Conservation (phyloP, 1,140 invertebrate genomes). For the Halyomorpha halys region DNA sequence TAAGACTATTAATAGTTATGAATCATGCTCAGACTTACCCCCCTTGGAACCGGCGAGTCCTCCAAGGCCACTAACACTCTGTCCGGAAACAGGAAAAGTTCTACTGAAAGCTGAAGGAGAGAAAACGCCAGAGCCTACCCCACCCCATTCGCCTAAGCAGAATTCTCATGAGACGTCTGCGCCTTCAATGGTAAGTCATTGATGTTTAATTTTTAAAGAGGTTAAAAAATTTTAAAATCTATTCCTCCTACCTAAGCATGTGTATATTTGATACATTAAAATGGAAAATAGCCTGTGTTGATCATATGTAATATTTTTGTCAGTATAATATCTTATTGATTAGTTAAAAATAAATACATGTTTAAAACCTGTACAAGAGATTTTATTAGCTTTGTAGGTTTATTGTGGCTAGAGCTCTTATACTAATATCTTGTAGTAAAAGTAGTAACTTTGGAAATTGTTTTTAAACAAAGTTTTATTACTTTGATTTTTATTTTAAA, state of each 20-base stretch:
- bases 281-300: too few relatives aligned
- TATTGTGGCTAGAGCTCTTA: not conserved
- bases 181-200: too few relatives aligned
- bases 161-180: not conserved
- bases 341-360: too few relatives aligned
- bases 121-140: conserved; percentile 33
- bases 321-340: too few relatives aligned
- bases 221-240: too few relatives aligned
- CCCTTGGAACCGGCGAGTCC: conserved; percentile 52
- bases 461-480: not conserved
- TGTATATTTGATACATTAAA: too few relatives aligned
- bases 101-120: conserved; percentile 56
- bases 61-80: conserved; percentile 52
- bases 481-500: not conserved
- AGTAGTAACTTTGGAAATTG: not conserved
- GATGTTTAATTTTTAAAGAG: too few relatives aligned
- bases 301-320: too few relatives aligned
- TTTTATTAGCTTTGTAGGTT: too few relatives aligned
- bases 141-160: conserved; percentile 30
- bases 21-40: conserved; percentile 38
- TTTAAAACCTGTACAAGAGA: too few relatives aligned
- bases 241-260: too few relatives aligned
- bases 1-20: not conserved
- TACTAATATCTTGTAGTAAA: not conserved
- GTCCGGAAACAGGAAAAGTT: conserved; percentile 54